phyloP scores from a whole-genome alignment of 1,140 invertebrate genomes.

The Whitmania pigra region DNA sequence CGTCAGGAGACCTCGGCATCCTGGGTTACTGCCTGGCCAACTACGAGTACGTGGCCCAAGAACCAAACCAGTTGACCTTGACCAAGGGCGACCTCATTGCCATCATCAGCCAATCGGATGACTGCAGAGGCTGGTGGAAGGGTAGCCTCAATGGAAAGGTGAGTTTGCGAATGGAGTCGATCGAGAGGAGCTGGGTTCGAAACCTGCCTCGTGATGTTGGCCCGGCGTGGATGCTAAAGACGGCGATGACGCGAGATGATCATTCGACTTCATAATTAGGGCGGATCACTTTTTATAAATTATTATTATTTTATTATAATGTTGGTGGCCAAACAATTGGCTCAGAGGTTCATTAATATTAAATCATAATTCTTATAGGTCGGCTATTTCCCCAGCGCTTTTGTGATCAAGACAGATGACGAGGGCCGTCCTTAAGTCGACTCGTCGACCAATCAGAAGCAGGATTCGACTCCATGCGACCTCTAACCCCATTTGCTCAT shows the following conservation, averaged over 20 bases:
- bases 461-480: too few species aligned
- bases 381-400: slow-evolving; percentile 17
- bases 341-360: too few species aligned
- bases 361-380: not conserved
- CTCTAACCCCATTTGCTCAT: too few species aligned
- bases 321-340: not conserved
- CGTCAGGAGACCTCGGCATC: slow-evolving; percentile 9
- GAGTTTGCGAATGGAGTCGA: not conserved
- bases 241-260: not conserved
- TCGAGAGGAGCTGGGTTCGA: not conserved
- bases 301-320: not conserved
- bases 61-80: slow-evolving; percentile 62
- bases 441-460: too few species aligned
- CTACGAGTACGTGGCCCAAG: slow-evolving; percentile 46
- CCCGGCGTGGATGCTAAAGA: not conserved
- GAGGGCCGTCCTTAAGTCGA: not conserved
- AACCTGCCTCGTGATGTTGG: not conserved
- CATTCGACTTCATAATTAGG: not conserved
- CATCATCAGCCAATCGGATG: slow-evolving; percentile 61
- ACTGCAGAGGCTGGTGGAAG: slow-evolving; percentile 69
- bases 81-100: slow-evolving; percentile 64
- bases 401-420: slow-evolving; percentile 14
- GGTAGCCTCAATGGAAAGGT: slow-evolving; percentile 55
- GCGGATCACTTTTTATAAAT: not conserved
- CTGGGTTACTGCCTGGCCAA: slow-evolving; percentile 37